These are phyloP conservation scores for Scomber scombrus DNA, from an alignment of 2,113 vertebrate species.

Conservation along the genomic window DNA sequence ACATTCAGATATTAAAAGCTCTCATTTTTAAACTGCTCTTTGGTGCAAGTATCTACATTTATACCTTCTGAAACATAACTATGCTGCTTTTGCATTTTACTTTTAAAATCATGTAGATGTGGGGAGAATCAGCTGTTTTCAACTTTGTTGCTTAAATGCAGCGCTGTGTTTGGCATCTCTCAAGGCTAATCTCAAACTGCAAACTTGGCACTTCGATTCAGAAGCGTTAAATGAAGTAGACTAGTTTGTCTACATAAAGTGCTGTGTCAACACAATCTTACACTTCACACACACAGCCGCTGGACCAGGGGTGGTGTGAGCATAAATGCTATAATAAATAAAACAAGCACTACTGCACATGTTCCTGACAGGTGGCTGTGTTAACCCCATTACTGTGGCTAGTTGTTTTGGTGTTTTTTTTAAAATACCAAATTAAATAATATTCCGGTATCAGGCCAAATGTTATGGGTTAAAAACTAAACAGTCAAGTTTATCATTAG, in stretches of 20 bases:
- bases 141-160: not conserved
- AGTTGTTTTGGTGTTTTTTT: too few relatives aligned
- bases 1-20: conserved; percentile 32
- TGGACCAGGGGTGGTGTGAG: not conserved
- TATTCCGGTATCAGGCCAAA: not conserved
- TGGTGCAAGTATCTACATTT: not conserved
- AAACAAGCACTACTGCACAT: not conserved
- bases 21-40: not conserved
- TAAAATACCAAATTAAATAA: not conserved
- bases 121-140: not conserved
- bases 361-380: not conserved
- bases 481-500: not conserved
- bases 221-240: not conserved
- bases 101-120: not conserved
- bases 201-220: not conserved
- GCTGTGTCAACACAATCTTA: not conserved
- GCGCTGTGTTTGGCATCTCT: conserved; percentile 25
- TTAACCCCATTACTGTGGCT: too few relatives aligned
- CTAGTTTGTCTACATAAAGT: conserved; percentile 18
- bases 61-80: not conserved
- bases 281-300: not conserved
- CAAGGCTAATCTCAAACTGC: conserved; percentile 10
- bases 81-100: not conserved
- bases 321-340: conserved; percentile 20
- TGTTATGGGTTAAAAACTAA: not conserved